phyloP scores from a whole-genome alignment of 2,797 vertebrate species.

The Dicrostonyx torquatus region DNA sequence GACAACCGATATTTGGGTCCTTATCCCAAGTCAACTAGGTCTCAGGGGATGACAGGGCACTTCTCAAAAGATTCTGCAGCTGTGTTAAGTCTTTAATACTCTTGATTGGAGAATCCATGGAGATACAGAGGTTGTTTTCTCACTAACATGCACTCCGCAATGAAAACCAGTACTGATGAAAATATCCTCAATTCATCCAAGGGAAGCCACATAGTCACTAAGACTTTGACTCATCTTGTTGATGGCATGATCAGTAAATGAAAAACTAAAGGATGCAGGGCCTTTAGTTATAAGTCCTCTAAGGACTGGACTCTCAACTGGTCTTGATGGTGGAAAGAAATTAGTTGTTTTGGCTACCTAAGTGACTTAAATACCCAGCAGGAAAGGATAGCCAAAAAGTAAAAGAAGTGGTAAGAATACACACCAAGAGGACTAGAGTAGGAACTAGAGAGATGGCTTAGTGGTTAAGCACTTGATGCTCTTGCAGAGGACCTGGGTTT shows the following conservation, averaged over 20 bases:
- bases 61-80: not conserved
- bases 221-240: not conserved
- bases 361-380: not conserved
- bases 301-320: not conserved
- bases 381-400: not conserved
- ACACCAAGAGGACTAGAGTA: not conserved
- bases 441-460: not conserved
- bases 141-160: not conserved
- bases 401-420: not conserved
- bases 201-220: not conserved
- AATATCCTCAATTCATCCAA: not conserved
- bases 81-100: not conserved
- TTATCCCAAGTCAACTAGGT: not conserved
- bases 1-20: not conserved
- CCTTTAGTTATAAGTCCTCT: too few relatives aligned
- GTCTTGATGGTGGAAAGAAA: not conserved
- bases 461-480: not conserved
- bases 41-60: not conserved
- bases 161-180: not conserved
- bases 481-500: not conserved
- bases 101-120: not conserved
- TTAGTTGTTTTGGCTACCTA: not conserved
- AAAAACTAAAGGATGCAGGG: not conserved
- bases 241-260: not conserved
- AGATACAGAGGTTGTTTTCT: not conserved